phyloP scores from a whole-genome alignment of 2,888 invertebrate species.

The Megalurothrips usitatus region DNA sequence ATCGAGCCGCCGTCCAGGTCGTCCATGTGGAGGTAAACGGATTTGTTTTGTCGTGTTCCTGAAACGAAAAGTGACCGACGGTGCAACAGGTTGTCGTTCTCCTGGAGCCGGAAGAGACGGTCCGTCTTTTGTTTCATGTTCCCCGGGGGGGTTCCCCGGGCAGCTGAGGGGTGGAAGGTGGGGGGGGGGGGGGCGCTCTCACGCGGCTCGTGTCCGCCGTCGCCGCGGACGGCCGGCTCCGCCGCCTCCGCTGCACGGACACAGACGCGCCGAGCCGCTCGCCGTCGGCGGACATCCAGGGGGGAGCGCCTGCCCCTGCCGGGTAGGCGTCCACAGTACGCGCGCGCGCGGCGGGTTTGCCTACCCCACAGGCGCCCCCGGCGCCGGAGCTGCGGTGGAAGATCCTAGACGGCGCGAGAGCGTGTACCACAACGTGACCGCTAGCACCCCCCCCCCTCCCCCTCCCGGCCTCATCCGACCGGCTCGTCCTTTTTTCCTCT shows the following conservation, averaged over 20 bases:
- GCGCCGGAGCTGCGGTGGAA: background rate
- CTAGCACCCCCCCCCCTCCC: background rate
- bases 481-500: too few species aligned
- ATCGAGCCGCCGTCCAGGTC: conserved; percentile 84
- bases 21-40: conserved; percentile 69
- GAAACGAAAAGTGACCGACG: too few species aligned
- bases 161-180: too few species aligned
- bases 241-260: background rate
- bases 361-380: background rate
- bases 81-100: too few species aligned
- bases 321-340: background rate
- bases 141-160: too few species aligned
- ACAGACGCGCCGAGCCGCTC: background rate
- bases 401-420: background rate
- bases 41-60: background rate
- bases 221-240: too few species aligned
- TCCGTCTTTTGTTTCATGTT: too few species aligned
- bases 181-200: too few species aligned
- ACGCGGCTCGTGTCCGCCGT: too few species aligned
- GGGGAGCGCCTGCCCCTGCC: background rate
- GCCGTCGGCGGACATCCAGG: background rate
- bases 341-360: background rate
- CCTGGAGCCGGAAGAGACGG: too few species aligned
- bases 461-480: too few species aligned
- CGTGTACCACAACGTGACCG: background rate